A percentile compares a stretch with the other conserved stretches of the same genome.
These are phyloP conservation scores for Protomyctophum bolini DNA, from an alignment of 2,113 vertebrate species.

Conservation along the genomic window DNA sequence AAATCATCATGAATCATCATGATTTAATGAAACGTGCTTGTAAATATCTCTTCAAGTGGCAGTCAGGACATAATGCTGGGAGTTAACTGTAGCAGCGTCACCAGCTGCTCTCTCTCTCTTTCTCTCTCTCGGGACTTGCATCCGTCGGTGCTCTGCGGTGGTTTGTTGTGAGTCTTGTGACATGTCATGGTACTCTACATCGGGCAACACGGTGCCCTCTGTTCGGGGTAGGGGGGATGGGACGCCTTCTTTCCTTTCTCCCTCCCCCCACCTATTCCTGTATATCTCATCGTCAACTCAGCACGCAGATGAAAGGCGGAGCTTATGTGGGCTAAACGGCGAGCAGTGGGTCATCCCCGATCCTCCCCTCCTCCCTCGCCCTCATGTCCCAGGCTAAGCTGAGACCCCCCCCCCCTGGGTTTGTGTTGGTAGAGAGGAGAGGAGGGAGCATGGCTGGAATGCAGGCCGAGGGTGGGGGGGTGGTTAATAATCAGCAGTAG, in stretches of 20 bases:
- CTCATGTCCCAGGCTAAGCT: constrained; percentile 34
- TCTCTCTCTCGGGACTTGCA: too few relatives aligned
- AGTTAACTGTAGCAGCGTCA: too few relatives aligned
- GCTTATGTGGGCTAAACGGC: constrained; percentile 30
- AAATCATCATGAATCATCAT: too few relatives aligned
- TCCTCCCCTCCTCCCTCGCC: constrained; percentile 9
- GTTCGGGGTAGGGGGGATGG: background rate
- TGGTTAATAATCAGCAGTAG: too few relatives aligned
- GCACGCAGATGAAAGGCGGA: constrained; percentile 20
- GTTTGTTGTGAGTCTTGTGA: constrained; percentile 47
- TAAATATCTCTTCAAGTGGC: too few relatives aligned
- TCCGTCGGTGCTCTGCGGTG: background rate
- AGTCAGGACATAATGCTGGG: too few relatives aligned
- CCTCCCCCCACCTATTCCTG: constrained; percentile 36
- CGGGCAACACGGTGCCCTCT: background rate
- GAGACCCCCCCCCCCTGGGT: constrained; percentile 19
- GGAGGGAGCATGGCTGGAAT: constrained; percentile 33
- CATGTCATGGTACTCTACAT: constrained; percentile 21
- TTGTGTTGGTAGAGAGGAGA: too few relatives aligned
- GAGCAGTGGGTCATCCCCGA: constrained; percentile 44
- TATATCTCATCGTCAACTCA: constrained; percentile 8
- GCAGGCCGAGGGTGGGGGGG: constrained; percentile 30
- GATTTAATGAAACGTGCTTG: too few relatives aligned
- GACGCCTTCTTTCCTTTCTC: background rate
- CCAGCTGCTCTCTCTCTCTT: too few relatives aligned